phyloP scores from a whole-genome alignment of 1,140 invertebrate species.

The Eueides isabella region DNA sequence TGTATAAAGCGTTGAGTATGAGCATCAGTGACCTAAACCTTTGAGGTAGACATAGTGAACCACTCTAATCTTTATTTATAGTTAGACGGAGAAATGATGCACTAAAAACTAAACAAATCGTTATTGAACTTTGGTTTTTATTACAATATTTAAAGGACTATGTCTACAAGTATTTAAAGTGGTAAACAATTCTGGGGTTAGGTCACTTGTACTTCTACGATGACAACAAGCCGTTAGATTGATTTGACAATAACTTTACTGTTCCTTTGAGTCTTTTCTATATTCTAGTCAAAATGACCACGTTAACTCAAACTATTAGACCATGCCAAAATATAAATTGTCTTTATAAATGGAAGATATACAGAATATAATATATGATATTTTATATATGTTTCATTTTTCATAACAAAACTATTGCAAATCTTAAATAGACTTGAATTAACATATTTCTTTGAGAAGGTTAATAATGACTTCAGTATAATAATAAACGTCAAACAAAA shows the following conservation, averaged over 20 bases:
- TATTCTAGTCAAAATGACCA: background rate
- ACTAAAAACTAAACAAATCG: no score
- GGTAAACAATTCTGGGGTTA: background rate
- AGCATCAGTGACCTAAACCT: background rate
- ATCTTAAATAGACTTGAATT: background rate
- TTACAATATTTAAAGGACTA: no score
- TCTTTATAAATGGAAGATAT: no score
- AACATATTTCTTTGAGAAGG: background rate
- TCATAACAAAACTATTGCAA: background rate
- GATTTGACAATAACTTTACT: background rate
- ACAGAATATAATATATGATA: no score
- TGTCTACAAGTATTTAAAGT: background rate
- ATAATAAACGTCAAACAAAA: background rate
- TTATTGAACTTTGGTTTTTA: no score
- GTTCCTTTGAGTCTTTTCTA: no score
- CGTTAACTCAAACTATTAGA: background rate
- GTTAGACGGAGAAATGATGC: no score
- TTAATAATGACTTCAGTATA: background rate
- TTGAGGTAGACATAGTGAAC: background rate
- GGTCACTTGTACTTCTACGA: background rate
- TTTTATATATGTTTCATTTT: no score
- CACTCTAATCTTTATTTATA: no score
- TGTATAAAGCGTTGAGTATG: background rate
- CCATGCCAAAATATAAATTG: background rate
- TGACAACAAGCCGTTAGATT: background rate